Evolutionary conservation across 2,888 invertebrate genomes (phyloP), one percentile per base, ranked within the genome.

Genomic region (Thera obeliscata): DNA sequence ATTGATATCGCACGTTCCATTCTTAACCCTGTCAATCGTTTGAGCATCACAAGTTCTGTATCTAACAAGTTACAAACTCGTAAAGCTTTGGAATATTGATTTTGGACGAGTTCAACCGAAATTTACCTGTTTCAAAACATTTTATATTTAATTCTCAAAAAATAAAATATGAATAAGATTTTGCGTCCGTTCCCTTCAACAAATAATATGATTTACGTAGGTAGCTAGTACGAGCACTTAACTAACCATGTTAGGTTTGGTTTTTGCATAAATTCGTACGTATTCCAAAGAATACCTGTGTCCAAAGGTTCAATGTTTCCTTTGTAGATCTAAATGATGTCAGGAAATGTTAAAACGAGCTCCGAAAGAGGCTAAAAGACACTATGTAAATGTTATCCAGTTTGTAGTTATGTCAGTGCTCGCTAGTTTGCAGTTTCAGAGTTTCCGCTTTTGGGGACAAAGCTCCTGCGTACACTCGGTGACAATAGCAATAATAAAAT

Each of bases 311-410:
- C 35, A 33, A 68, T 62, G 66, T 68, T 71, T 66, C 70, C 69
- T 71, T 71, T 73, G 72, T 64, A 56, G 62, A 63, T 67, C 43
- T 74, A 78, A 75, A 78, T 71, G 71, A 70, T 70, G 66, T 35
- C 52, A 67, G 70, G 73, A 72, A 66, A 72, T 71, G 70, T 66
- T 70, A 71, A 57, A 71, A 64, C 65, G 60, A 74, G 67, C 57
- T 57, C 69, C 66, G 62, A 70, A 59, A 70, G 70, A 69, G 67
- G 66, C 61, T 71, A 72, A 73, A 78, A 75, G 73, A 80, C 71
- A 73, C 72, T 78, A 78, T 76, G 77, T 74, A 78, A 74, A 82
- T 83, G 77, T 74, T 74, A 61, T 75, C 71, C 70, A 66, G 65
- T 74, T 75, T 77, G 71, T 76, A 74, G 72, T 74, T 70, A 71